Evolutionary conservation across 2,888 invertebrate species (phyloP).

Genomic region (Eupithecia dodoneata): DNA sequence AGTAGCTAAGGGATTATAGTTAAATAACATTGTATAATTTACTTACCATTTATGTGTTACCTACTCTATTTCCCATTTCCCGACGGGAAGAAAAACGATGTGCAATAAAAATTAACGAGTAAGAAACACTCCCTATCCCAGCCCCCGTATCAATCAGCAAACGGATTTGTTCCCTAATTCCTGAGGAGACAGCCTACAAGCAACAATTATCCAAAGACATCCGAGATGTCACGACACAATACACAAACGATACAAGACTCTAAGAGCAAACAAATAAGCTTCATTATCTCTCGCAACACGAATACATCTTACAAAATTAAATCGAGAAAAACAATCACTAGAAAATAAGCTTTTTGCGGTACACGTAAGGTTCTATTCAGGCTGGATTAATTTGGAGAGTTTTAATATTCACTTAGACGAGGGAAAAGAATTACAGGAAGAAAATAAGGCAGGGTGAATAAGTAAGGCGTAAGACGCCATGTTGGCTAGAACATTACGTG

Average conservation of each 20-base stretch:
- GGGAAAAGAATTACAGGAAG: slow-evolving; percentile 81
- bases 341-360: slow-evolving; percentile 54
- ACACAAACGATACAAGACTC: slow-evolving; percentile 52
- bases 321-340: slow-evolving; percentile 46
- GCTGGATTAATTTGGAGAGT: slow-evolving; percentile 62
- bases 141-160: slow-evolving; percentile 76
- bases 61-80: slow-evolving; percentile 14
- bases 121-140: slow-evolving; percentile 52
- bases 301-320: slow-evolving; percentile 60
- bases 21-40: no score
- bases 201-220: slow-evolving; percentile 79
- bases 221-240: slow-evolving; percentile 41
- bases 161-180: slow-evolving; percentile 81
- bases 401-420: slow-evolving; percentile 80
- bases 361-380: slow-evolving; percentile 46
- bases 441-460: slow-evolving; percentile 78
- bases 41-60: background rate
- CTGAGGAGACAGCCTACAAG: slow-evolving; percentile 80
- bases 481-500: slow-evolving; percentile 72
- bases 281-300: slow-evolving; percentile 48
- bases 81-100: slow-evolving; percentile 55
- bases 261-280: slow-evolving; percentile 50
- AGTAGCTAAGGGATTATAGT: no score
- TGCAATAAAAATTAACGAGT: slow-evolving; percentile 73
- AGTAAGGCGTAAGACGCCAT: slow-evolving; percentile 71